A percentile compares a stretch with the other conserved stretches of the same genome.
phyloP scores from a whole-genome alignment of 2,888 invertebrate genomes.

The Pristionchus mayeri region DNA sequence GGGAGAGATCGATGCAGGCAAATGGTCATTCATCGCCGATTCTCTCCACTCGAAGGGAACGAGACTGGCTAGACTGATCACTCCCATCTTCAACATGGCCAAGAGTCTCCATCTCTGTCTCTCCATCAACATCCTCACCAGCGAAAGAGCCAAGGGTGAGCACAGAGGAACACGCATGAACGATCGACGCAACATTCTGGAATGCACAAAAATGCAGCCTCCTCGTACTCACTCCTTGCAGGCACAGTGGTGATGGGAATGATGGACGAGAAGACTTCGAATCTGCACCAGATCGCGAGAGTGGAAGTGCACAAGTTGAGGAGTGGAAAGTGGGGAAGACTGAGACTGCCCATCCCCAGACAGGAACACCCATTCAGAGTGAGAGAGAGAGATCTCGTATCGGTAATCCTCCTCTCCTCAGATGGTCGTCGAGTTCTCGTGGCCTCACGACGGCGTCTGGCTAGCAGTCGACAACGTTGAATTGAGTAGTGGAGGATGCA shows the following conservation, averaged over 20 bases:
- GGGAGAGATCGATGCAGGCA: neutral
- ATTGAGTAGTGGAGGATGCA: slow-evolving; percentile 52
- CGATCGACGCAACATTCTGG: too few species aligned
- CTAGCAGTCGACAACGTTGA: slow-evolving; percentile 51
- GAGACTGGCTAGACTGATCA: slow-evolving; percentile 19
- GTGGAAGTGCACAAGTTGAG: slow-evolving; percentile 38
- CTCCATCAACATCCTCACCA: neutral
- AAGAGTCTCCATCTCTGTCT: slow-evolving; percentile 38
- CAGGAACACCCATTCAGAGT: slow-evolving; percentile 56
- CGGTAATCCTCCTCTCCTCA: neutral
- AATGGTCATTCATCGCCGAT: slow-evolving; percentile 32
- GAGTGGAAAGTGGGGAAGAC: slow-evolving; percentile 51
- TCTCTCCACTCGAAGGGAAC: neutral
- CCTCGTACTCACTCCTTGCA: too few species aligned
- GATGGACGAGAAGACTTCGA: slow-evolving; percentile 51
- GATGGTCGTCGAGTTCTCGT: slow-evolving; percentile 51
- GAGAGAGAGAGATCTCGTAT: too few species aligned
- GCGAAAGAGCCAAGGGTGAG: slow-evolving; percentile 15
- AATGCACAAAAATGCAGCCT: too few species aligned
- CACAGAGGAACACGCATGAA: neutral
- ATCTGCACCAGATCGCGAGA: slow-evolving; percentile 28
- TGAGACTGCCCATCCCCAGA: slow-evolving; percentile 49
- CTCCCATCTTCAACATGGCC: slow-evolving; percentile 49
- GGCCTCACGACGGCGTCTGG: slow-evolving; percentile 51
- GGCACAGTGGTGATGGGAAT: slow-evolving; percentile 24